Base-by-base conservation (phyloP, 2,797 vertebrate species). In the Spea hammondii region DNA sequence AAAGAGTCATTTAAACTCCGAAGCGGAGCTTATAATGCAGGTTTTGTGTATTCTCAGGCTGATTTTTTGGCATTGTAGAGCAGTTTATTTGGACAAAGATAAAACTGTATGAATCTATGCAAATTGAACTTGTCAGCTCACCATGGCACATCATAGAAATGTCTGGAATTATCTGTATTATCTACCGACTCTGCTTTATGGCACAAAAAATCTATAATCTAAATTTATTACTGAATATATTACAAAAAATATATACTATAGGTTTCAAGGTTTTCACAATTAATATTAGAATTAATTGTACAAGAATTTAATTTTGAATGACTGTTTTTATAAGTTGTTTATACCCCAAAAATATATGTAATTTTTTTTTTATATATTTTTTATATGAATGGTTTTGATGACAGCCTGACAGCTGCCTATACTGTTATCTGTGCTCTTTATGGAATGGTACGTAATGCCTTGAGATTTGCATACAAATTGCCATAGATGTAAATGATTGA, bases 1-100 rank as follows among this genome's bases (percentile, higher is more conserved):
- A 66, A 79, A 80, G 51, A 80, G 68, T 48, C 59, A 76, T 76
- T 76, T 80, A 59, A 46, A 71, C 68, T 59, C 62, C 51, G 54
- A 72, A 73, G 65, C 64, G 12, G 46, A 70, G 64, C 47, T 67
- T 73, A 73, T 73, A 79, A 79, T 79, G 65, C 77, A 73, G 70
- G 77, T 79, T 79, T 73, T 79, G 70, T 73, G 62, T 11, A 45
- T 12, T 72, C 14, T 59, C 55, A 73, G 70, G 77, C 77, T 68
- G 65, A 50, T 51, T 49, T 68, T 73, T 59, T 73, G 70, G 70
- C 64, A 57, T 59, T 54, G 14, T 73, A 17, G 10, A 13, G 51
- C 17, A 54, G 67, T 70, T 14, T 64, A 45, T 65, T 71, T 78
- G 62, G 55, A 67, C 62, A 79, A 59, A 68, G 32, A 69, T 70